phyloP scores from a whole-genome alignment of 2,113 vertebrate species.

The Gymnobelideus leadbeateri region DNA sequence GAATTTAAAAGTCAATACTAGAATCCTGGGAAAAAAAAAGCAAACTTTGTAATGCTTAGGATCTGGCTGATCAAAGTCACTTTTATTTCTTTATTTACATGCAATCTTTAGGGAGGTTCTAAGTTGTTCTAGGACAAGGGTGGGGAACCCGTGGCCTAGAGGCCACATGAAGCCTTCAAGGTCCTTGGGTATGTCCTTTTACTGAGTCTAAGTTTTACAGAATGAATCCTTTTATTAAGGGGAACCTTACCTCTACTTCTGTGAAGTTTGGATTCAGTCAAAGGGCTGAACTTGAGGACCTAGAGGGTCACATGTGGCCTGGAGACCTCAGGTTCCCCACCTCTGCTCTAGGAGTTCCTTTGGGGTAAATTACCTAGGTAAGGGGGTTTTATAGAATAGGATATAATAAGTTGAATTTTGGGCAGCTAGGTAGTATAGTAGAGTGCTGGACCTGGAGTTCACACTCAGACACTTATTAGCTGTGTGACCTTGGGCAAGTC shows the following conservation, averaged over 20 bases:
- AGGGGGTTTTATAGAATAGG: background rate
- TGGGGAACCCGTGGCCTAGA: no score
- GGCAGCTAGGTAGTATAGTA: background rate
- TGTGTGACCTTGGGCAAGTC: no score
- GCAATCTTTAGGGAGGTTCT: background rate
- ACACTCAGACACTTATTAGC: background rate
- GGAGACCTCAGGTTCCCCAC: no score
- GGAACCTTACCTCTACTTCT: no score
- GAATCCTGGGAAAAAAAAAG: background rate
- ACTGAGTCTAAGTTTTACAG: no score
- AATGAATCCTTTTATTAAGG: no score
- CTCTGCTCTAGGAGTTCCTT: background rate
- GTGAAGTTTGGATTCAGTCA: no score
- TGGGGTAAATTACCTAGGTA: background rate
- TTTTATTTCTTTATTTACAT: background rate
- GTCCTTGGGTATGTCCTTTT: no score
- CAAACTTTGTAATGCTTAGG: background rate
- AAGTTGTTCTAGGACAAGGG: background rate
- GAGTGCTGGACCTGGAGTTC: background rate
- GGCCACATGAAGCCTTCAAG: no score
- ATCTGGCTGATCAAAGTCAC: background rate
- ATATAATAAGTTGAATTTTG: background rate
- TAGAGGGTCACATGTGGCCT: no score
- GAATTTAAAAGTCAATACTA: background rate
- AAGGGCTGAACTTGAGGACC: no score